phyloP scores from a whole-genome alignment of 2,113 vertebrate genomes.

The Chlorodrepanis virens region DNA sequence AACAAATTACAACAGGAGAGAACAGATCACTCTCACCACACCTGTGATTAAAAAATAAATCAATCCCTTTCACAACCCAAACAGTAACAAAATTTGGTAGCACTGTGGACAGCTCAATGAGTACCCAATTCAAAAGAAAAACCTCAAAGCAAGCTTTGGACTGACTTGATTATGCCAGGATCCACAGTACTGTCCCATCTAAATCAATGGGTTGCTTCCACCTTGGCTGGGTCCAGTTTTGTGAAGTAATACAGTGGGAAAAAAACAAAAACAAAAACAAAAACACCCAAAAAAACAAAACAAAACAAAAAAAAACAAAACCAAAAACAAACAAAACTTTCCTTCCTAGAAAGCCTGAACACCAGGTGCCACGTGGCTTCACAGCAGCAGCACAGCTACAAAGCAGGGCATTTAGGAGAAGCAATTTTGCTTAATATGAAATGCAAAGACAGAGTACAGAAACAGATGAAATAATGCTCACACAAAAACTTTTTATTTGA shows the following conservation, averaged over 20 bases:
- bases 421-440: not conserved
- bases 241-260: not conserved
- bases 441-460: not conserved
- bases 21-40: not conserved
- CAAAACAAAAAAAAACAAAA: too few species aligned
- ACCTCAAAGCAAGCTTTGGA: not conserved
- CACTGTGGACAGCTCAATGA: slow-evolving; percentile 39
- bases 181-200: not conserved
- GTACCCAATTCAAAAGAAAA: not conserved
- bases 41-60: not conserved
- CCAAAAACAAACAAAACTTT: not conserved
- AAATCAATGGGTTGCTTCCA: not conserved
- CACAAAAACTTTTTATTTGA: not conserved
- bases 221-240: not conserved
- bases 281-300: not conserved
- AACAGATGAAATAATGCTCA: not conserved
- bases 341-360: not conserved
- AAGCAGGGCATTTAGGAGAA: not conserved
- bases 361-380: not conserved
- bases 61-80: not conserved
- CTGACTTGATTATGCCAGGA: not conserved
- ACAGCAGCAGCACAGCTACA: not conserved
- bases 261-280: not conserved
- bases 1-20: not conserved
- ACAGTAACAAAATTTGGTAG: not conserved